Base-by-base conservation (phyloP, 2,888 invertebrate species). In the Podabrus alpinus region DNA sequence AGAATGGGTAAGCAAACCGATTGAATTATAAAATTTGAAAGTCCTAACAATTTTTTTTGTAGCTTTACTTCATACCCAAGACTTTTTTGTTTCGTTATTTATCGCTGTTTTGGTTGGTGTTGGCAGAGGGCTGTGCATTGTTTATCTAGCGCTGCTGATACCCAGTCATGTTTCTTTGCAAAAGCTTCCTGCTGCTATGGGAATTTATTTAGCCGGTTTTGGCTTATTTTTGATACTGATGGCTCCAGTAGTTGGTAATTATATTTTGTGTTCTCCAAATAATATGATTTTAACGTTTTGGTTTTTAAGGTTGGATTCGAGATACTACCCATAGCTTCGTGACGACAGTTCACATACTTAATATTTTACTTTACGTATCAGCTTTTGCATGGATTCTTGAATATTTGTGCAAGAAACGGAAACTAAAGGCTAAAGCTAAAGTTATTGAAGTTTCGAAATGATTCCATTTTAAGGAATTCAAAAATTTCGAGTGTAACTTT, bases 111-210 rank as follows among this genome's bases (percentile, higher is more conserved):
- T 92, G 78, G 91, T 94, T 77, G 94, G 94, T 0, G 89, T 92
- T 73, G 93, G 92, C 16, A 94, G 94, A 86, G 94, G 92, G 0
- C 85, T 94, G 1, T 88, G 93, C 72, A 94, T 94, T 4, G 92
- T 94, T 7, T 94, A 94, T 82, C 92, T 94, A 91, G 92, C 93
- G 0, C 85, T 94, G 3, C 92, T 93, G 10, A 92, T 94, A 80
- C 93, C 94, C 2, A 90, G 91, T 0, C 91, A 94, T 82, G 93
- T 94, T 60, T 91, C 93, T 0, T 83, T 94, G 13, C 91, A 92
- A 77, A 90, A 92, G 74, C 83, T 94, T 74, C 93, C 94, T 0
- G 93, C 92, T 10, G 94, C 94, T 3, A 90, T 92, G 0, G 94
- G 94, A 0, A 87, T 94, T 66, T 93, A 93, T 82, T 85, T 94